Evolutionary conservation across 2,888 invertebrate species (phyloP), one percentile per base, ranked within the genome.

Genomic region (Phragmatobia fuliginosa): DNA sequence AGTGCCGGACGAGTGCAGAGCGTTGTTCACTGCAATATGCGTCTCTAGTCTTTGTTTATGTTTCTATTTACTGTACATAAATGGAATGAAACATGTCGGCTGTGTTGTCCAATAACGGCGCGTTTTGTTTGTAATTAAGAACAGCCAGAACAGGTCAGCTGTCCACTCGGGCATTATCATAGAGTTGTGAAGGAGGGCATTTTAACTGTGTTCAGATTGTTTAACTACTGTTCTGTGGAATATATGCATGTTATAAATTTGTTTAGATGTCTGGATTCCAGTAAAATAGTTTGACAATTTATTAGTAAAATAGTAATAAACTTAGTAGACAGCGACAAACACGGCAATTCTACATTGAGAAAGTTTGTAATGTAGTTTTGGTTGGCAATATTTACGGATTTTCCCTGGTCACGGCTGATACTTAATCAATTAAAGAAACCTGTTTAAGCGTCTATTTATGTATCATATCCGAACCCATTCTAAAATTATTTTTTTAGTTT

Each of bases 121-220:
- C 86, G 91, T 93, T 94, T 94, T 92, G 94, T 92, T 86, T 89
- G 91, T 92, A 94, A 94, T 94, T 94, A 94, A 94, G 93, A 92
- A 83, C 91, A 85, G 83, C 87, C 82, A 86, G 88, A 91, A 85
- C 88, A 83, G 88, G 90, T 91, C 89, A 90, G 84, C 84, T 84
- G 87, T 87, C 87, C 79, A 82, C 84, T 80, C 79, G 83, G 75
- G 80, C 88, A 89, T 93, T 90, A 89, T 89, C 85, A 81, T 87
- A 83, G 87, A 92, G 90, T 91, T 92, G 90, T 91, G 90, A 89
- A 90, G 90, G 90, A 89, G 90, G 90, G 91, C 92, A 89, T 89
- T 90, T 87, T 83, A 84, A 86, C 79, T 88, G 84, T 89, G 89
- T 88, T 85, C 83, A 86, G 86, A 88, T 89, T 90, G 89, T 90